Evolutionary conservation across 2,888 invertebrate genomes (phyloP).

Genomic region (Sphaerophoria taeniata): DNA sequence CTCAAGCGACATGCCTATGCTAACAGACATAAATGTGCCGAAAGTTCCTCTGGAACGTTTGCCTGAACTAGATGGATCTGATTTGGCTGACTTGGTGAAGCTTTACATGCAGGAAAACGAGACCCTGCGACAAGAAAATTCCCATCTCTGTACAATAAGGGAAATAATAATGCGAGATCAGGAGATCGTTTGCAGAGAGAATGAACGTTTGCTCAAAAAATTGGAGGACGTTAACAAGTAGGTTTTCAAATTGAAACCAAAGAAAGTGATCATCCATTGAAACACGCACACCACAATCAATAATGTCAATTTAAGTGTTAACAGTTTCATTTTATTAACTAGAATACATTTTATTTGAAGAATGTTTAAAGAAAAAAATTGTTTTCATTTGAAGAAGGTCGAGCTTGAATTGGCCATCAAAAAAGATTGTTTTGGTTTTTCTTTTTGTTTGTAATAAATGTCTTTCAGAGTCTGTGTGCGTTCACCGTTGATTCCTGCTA

Average conservation of each 20-base stretch:
- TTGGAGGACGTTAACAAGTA: slow-evolving; percentile 94
- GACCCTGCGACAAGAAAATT: slow-evolving; percentile 91
- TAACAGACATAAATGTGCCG: slow-evolving; percentile 82
- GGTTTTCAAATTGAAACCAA: slow-evolving; percentile 81
- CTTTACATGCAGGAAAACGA: slow-evolving; percentile 93
- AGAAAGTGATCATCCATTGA: background rate
- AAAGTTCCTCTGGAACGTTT: slow-evolving; percentile 89
- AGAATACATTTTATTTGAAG: slow-evolving; percentile 68
- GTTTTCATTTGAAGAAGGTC: slow-evolving; percentile 44
- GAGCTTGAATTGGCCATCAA: slow-evolving; percentile 49
- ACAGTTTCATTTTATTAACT: slow-evolving; percentile 29
- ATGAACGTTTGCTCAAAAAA: slow-evolving; percentile 93
- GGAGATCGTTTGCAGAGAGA: slow-evolving; percentile 94
- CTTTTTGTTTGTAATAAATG: slow-evolving; percentile 64
- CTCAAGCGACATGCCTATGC: slow-evolving; percentile 73
- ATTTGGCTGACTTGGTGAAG: slow-evolving; percentile 92
- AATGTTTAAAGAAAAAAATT: slow-evolving; percentile 65
- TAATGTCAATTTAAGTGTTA: slow-evolving; percentile 51
- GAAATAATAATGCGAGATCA: slow-evolving; percentile 94
- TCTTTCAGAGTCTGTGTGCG: slow-evolving; percentile 89
- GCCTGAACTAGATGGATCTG: slow-evolving; percentile 89
- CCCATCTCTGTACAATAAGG: slow-evolving; percentile 90
- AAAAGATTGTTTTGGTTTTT: slow-evolving; percentile 4
- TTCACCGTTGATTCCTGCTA: slow-evolving; percentile 91
- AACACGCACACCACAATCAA: slow-evolving; percentile 44